phyloP scores from a whole-genome alignment of 1,140 invertebrate species.

The Euwallacea similis region DNA sequence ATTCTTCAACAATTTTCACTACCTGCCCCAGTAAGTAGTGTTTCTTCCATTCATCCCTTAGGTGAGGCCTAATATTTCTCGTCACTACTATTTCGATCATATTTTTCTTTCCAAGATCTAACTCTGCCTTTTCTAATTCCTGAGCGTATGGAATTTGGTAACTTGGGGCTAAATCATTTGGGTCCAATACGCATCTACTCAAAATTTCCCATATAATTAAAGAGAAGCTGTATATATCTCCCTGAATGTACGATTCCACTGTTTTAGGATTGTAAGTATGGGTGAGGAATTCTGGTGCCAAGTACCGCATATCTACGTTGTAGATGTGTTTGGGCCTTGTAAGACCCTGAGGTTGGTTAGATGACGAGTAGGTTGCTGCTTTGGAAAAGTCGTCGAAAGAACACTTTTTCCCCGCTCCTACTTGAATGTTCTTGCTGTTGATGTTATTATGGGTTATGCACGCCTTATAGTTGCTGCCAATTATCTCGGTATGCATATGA shows the following conservation, averaged over 20 bases:
- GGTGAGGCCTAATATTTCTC: slow-evolving; percentile 70
- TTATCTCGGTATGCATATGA: slow-evolving; percentile 89
- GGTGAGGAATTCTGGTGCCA: slow-evolving; percentile 88
- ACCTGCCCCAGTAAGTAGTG: slow-evolving; percentile 73
- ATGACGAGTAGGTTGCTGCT: slow-evolving; percentile 55
- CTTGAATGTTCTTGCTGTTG: slow-evolving; percentile 93
- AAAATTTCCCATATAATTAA: slow-evolving; percentile 92
- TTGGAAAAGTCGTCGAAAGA: slow-evolving; percentile 94
- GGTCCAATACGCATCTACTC: slow-evolving; percentile 63
- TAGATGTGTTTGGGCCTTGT: background rate
- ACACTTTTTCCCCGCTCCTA: slow-evolving; percentile 87
- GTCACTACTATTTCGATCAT: slow-evolving; percentile 87
- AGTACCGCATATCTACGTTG: slow-evolving; percentile 76
- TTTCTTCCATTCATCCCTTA: slow-evolving; percentile 75
- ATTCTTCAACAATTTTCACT: slow-evolving; percentile 83
- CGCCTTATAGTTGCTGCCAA: slow-evolving; percentile 85
- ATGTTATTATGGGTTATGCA: slow-evolving; percentile 93
- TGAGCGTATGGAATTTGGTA: slow-evolving; percentile 85
- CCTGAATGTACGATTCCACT: slow-evolving; percentile 92
- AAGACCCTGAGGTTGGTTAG: no score
- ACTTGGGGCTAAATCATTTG: slow-evolving; percentile 66
- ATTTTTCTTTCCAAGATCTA: slow-evolving; percentile 80
- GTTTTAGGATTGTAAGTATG: slow-evolving; percentile 75
- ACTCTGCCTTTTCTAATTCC: slow-evolving; percentile 75
- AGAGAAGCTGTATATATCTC: slow-evolving; percentile 93